Evolutionary conservation across 2,113 vertebrate genomes (phyloP).

Genomic region (Carassius carassius): DNA sequence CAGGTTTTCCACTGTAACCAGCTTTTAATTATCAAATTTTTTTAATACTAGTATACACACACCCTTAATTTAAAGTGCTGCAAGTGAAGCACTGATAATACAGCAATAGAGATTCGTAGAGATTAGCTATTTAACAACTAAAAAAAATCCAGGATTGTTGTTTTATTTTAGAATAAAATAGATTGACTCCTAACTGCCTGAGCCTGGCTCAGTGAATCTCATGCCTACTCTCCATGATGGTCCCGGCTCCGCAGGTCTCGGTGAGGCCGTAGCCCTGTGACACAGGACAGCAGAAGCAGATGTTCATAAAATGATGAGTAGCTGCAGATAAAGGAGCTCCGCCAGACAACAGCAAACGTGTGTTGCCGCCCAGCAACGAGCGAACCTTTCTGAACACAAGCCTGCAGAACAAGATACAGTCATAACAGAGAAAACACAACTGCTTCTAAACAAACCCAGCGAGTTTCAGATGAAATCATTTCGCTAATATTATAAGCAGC

Average conservation of each 20-base stretch:
- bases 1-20: not conserved
- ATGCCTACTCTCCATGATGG: conserved; percentile 86
- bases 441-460: not conserved
- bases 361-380: conserved; percentile 88
- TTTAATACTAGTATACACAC: not conserved
- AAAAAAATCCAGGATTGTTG: too few relatives aligned
- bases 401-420: conserved; percentile 65
- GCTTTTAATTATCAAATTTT: not conserved
- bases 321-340: conserved; percentile 92
- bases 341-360: conserved; percentile 87
- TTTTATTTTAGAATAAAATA: not conserved
- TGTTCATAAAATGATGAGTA: conserved; percentile 98
- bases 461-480: not conserved
- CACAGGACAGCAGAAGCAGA: conserved; percentile 96
- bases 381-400: conserved; percentile 91
- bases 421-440: not conserved
- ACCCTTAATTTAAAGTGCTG: too few relatives aligned
- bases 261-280: conserved; percentile 97
- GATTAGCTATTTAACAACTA: not conserved
- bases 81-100: too few relatives aligned
- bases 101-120: too few relatives aligned
- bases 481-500: not conserved
- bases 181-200: not conserved
- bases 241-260: conserved; percentile 90
- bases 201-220: not conserved